Conservation (phyloP, 2,797 vertebrate species). For the Sparidentex hasta region DNA sequence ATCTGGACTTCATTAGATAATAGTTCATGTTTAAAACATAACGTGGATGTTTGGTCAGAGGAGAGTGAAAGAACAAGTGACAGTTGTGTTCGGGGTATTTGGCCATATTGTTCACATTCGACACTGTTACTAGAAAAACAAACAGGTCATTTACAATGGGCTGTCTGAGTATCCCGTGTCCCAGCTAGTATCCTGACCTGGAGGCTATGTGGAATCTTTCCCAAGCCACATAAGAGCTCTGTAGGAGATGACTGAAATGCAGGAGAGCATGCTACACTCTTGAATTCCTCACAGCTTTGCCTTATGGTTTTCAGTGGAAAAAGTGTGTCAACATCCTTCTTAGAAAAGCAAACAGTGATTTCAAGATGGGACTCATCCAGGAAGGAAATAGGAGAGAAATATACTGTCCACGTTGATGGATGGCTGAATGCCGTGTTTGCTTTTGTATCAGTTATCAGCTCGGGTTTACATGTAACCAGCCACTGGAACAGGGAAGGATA, state of each 20-base stretch:
- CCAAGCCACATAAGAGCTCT: slow-evolving; percentile 52
- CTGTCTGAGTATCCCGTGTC: slow-evolving; percentile 47
- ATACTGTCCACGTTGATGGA: slow-evolving; percentile 29
- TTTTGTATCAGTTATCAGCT: slow-evolving; percentile 40
- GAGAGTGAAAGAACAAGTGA: slow-evolving; percentile 35
- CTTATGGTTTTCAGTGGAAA: slow-evolving; percentile 54
- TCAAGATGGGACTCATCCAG: slow-evolving; percentile 44
- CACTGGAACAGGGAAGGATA: slow-evolving; percentile 1
- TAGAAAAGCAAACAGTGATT: slow-evolving; percentile 59
- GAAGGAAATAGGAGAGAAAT: slow-evolving; percentile 51
- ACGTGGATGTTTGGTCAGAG: slow-evolving; percentile 52
- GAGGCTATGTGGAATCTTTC: slow-evolving; percentile 47
- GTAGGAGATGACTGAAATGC: slow-evolving; percentile 51
- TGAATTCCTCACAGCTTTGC: slow-evolving; percentile 32
- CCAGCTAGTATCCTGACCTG: slow-evolving; percentile 48
- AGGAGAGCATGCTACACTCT: slow-evolving; percentile 38
- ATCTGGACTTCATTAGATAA: slow-evolving; percentile 77
- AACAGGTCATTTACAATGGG: slow-evolving; percentile 37
- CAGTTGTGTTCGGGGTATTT: slow-evolving; percentile 51
- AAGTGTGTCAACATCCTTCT: slow-evolving; percentile 60
- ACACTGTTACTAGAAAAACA: slow-evolving; percentile 48
- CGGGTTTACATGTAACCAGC: neutral
- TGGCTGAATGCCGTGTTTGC: slow-evolving; percentile 24
- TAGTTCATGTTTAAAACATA: slow-evolving; percentile 78
- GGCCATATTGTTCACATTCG: slow-evolving; percentile 24